Conservation (phyloP, 2,797 vertebrate species). For the Botia kubotai region DNA sequence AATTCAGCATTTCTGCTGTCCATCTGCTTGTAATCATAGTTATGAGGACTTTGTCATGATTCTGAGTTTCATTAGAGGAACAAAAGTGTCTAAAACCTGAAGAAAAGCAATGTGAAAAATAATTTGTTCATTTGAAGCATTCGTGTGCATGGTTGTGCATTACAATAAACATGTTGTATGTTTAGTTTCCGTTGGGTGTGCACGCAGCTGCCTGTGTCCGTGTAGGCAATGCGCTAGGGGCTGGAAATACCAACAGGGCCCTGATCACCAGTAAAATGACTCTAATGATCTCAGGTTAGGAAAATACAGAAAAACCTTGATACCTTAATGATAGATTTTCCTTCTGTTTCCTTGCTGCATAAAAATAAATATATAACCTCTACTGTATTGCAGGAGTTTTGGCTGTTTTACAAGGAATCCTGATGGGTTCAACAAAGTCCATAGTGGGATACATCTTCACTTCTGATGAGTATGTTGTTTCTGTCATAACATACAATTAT, state of each 20-base stretch:
- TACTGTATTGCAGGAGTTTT: conserved; percentile 65
- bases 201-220: conserved; percentile 84
- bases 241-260: conserved; percentile 81
- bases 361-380: conserved; percentile 3
- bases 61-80: too few relatives aligned
- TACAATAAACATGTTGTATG: neutral
- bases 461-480: conserved; percentile 81
- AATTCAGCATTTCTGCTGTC: neutral
- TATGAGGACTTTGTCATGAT: too few relatives aligned
- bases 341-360: neutral
- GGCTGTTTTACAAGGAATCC: conserved; percentile 72
- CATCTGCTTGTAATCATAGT: too few relatives aligned
- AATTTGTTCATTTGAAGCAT: neutral
- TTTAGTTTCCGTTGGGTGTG: conserved; percentile 85
- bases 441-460: conserved; percentile 86
- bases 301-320: neutral
- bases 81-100: neutral
- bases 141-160: neutral
- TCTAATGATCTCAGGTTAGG: conserved; percentile 81
- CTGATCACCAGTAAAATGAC: conserved; percentile 79
- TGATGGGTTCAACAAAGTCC: conserved; percentile 66
- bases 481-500: neutral
- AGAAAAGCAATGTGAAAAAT: neutral
- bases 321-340: neutral
- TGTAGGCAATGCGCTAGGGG: conserved; percentile 92